These are phyloP conservation scores for Xerus rutilus DNA, from an alignment of 2,797 vertebrate genomes.

Conservation along the genomic window DNA sequence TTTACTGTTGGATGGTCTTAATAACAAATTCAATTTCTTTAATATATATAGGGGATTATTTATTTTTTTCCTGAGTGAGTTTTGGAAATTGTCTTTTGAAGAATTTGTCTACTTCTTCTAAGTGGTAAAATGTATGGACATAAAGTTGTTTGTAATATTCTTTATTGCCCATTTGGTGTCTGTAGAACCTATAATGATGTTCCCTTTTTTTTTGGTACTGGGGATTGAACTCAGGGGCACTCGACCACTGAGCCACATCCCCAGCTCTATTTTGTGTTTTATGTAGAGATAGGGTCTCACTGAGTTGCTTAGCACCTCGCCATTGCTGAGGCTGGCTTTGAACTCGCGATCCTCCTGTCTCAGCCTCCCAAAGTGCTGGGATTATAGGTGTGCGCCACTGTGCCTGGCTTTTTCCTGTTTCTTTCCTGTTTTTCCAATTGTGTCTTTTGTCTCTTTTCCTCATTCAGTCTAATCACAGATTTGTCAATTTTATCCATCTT, in stretches of 20 bases:
- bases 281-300: too few relatives aligned
- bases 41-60: accelerated
- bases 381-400: too few relatives aligned
- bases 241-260: too few relatives aligned
- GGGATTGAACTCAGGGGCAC: too few relatives aligned
- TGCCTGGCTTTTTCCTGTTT: not conserved
- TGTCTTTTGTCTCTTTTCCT: not conserved
- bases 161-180: accelerated
- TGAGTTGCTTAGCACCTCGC: too few relatives aligned
- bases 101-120: not conserved
- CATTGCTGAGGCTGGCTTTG: too few relatives aligned
- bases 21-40: not conserved
- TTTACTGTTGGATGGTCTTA: not conserved
- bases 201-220: too few relatives aligned
- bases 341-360: too few relatives aligned
- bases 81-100: not conserved
- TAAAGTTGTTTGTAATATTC: accelerated
- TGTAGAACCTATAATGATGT: not conserved
- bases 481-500: not conserved
- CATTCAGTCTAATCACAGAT: not conserved
- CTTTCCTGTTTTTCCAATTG: not conserved
- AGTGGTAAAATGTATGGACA: not conserved
- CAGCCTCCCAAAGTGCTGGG: too few relatives aligned
- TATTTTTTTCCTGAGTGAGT: not conserved
- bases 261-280: too few relatives aligned